Conservation (phyloP, 2,888 invertebrate species). For the Lacanobia wlatinum region DNA sequence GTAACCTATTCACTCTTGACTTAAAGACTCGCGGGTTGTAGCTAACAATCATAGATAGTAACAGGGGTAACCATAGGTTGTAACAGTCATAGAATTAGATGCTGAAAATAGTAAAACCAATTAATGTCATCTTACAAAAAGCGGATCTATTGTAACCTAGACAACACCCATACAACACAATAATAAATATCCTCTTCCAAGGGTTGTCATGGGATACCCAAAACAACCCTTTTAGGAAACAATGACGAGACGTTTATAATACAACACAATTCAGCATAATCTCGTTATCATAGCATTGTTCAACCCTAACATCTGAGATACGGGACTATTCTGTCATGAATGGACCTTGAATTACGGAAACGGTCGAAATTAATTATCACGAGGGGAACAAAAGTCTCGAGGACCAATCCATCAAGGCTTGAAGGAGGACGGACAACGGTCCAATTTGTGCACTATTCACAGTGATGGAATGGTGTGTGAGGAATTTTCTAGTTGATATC, state of each 20-base stretch:
- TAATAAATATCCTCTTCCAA: slow-evolving; percentile 41
- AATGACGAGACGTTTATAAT: slow-evolving; percentile 62
- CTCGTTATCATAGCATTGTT: slow-evolving; percentile 66
- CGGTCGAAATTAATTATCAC: slow-evolving; percentile 80
- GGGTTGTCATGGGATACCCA: slow-evolving; percentile 45
- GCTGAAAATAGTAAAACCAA: background rate
- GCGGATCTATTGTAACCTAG: background rate
- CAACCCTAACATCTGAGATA: slow-evolving; percentile 65
- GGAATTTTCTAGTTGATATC: slow-evolving; percentile 47
- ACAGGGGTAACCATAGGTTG: too few relatives aligned
- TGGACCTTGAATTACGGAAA: slow-evolving; percentile 69
- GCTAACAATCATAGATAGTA: background rate
- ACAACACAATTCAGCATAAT: slow-evolving; percentile 65
- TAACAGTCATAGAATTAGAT: background rate
- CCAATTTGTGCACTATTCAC: slow-evolving; percentile 69
- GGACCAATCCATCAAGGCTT: slow-evolving; percentile 78
- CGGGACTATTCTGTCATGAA: slow-evolving; percentile 68
- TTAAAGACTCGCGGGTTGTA: too few relatives aligned
- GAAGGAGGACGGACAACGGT: slow-evolving; percentile 76
- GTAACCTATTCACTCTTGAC: too few relatives aligned
- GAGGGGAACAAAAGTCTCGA: slow-evolving; percentile 78
- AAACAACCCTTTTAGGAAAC: slow-evolving; percentile 60
- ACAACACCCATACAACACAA: slow-evolving; percentile 9
- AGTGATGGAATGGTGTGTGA: slow-evolving; percentile 48
- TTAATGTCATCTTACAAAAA: background rate